Base-by-base conservation (phyloP, 2,888 invertebrate species). In the Cosmorhoe ocellata region DNA sequence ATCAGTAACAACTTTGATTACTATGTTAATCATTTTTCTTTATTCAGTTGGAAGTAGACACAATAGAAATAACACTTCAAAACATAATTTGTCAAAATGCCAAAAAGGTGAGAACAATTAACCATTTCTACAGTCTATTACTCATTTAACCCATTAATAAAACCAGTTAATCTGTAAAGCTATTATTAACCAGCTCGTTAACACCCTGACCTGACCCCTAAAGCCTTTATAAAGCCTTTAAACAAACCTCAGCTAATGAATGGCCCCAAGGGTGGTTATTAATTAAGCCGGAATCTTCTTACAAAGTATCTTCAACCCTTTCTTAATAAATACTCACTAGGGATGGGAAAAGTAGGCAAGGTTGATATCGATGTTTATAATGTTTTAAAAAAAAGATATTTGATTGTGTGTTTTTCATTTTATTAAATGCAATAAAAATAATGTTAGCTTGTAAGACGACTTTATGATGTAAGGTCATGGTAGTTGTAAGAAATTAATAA, bases 301-400 rank as follows among this genome's bases (percentile, higher is more conserved):
- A 76, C 84, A 85, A 87, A 81, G 81, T 85, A 87, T 84, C 81
- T 83, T 80, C 84, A 84, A 84, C 87, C 88, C 88, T 84, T 78
- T 67, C 68, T 81, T 77, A 71, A 74, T 76, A 72, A 72, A 75
- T 68, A 64, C 59, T n/a, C n/a, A n/a, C n/a, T 46, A 58, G 59
- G 24, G 52, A 52, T 56, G 58, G 36, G 51, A 44, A 43, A 24
- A 13, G 2, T 13, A 11, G 6, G 1, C 12, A 1, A 5, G 5
- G 12, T 1, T 1, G 6, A 32, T 40, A 32, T 48, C 33, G 41
- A 46, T 42, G 6, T 31, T 24, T 36, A 18, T 3, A 18, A 18
- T 18, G 18, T 18, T 18, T 18, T 18, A 18, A 18, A 3, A 2
- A 3, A 5, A 18, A 18, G 5, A 5, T 5, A 3, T 18, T 18